A percentile compares a stretch with the other conserved stretches of the same genome.
Conservation (phyloP, 2,113 vertebrate species). For the Oophaga pumilio region DNA sequence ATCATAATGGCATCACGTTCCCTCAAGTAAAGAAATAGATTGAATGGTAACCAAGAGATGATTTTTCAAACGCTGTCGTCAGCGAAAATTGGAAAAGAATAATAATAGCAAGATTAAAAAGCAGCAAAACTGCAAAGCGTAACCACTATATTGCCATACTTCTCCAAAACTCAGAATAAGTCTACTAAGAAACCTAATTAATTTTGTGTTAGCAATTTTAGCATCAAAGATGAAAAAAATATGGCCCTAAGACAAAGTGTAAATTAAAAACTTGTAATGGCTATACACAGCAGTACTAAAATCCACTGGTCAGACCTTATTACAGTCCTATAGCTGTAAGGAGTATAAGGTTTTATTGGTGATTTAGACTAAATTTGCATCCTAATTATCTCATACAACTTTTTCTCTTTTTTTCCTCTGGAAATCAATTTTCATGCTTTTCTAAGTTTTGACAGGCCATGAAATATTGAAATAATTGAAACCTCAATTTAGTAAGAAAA, state of each 20-base stretch:
- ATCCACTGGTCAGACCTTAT: background rate
- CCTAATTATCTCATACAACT: background rate
- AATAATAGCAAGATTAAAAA: conserved; percentile 26
- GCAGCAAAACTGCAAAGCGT: conserved; percentile 15
- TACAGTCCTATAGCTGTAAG: background rate
- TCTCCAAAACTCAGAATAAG: background rate
- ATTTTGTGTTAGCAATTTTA: background rate
- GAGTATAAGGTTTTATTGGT: background rate
- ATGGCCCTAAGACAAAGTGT: background rate
- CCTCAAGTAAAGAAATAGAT: conserved; percentile 25
- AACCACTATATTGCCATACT: conserved; percentile 7
- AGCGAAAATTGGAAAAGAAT: conserved; percentile 3
- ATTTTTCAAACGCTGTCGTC: conserved; percentile 1
- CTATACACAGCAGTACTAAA: background rate
- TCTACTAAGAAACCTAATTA: background rate
- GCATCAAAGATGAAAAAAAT: background rate
- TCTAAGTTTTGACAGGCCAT: background rate
- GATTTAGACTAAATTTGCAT: background rate
- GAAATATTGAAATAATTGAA: background rate
- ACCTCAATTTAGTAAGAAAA: background rate
- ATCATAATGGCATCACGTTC: conserved; percentile 7
- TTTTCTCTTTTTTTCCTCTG: background rate
- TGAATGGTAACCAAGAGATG: conserved; percentile 27
- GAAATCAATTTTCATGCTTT: background rate
- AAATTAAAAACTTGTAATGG: background rate